These are phyloP conservation scores for Nannoperca obscura DNA, from an alignment of 2,797 vertebrate species.

Conservation along the genomic window DNA sequence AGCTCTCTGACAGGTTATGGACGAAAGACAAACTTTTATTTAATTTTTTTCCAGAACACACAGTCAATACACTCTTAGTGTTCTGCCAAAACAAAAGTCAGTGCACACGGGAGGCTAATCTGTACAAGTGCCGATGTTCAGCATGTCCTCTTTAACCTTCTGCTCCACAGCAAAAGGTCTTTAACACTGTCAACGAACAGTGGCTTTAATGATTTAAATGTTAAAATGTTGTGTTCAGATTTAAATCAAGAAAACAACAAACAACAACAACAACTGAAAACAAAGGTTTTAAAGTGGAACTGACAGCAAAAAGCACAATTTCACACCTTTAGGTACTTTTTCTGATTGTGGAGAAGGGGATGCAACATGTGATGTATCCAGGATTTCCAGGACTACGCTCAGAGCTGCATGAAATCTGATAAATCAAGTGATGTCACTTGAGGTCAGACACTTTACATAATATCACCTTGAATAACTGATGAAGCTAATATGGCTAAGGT, in stretches of 20 bases:
- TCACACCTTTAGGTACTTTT: neutral
- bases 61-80: neutral
- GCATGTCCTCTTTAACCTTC: neutral
- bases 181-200: neutral
- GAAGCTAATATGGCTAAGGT: neutral
- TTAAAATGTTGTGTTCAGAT: neutral
- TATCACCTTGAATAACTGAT: neutral
- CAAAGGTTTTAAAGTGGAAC: neutral
- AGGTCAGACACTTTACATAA: too few relatives aligned
- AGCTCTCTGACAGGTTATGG: conserved; percentile 93
- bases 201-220: neutral
- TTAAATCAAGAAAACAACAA: neutral
- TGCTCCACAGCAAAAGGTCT: neutral
- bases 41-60: neutral
- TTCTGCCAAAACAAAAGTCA: neutral
- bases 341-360: neutral
- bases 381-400: neutral
- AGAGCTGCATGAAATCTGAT: neutral
- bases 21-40: neutral
- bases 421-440: neutral
- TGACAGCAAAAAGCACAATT: neutral
- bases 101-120: neutral
- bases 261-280: neutral
- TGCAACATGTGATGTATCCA: neutral
- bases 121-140: neutral